These are phyloP conservation scores for Chromis chromis DNA, from an alignment of 2,797 vertebrate genomes.

Conservation along the genomic window DNA sequence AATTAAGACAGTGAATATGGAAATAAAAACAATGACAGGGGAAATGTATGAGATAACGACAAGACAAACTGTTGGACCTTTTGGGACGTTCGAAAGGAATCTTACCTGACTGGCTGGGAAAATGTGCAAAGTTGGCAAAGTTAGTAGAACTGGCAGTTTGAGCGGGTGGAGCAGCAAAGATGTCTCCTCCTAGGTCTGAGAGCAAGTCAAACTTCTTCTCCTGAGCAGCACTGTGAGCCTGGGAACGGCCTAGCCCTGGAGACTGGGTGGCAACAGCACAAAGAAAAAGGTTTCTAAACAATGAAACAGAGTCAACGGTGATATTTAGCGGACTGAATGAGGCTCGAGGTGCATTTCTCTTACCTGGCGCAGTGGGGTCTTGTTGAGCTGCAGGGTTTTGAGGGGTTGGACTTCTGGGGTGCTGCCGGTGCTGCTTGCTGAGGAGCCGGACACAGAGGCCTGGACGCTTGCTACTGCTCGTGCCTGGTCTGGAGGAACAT, in stretches of 20 bases:
- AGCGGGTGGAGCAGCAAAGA: slow-evolving; percentile 90
- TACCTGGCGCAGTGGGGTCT: slow-evolving; percentile 94
- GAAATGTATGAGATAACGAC: slow-evolving; percentile 43
- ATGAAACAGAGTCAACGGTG: not conserved
- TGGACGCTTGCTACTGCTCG: slow-evolving; percentile 93
- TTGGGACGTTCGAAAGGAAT: not conserved
- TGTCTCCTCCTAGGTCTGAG: slow-evolving; percentile 96
- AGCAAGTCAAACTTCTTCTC: slow-evolving; percentile 98
- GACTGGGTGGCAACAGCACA: slow-evolving; percentile 81
- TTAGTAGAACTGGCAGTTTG: slow-evolving; percentile 90
- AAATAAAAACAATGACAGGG: slow-evolving; percentile 64
- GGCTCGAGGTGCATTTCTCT: slow-evolving; percentile 17
- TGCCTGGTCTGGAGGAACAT: slow-evolving; percentile 96
- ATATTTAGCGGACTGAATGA: not conserved
- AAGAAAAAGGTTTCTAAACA: not conserved
- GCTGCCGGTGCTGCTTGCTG: slow-evolving; percentile 95
- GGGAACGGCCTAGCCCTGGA: slow-evolving; percentile 89
- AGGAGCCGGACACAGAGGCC: slow-evolving; percentile 94
- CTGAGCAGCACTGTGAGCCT: slow-evolving; percentile 83
- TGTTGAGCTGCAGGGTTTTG: slow-evolving; percentile 94
- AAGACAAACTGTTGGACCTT: slow-evolving; percentile 18
- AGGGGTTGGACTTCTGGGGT: slow-evolving; percentile 97
- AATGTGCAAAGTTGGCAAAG: slow-evolving; percentile 99
- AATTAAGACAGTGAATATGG: slow-evolving; percentile 81
- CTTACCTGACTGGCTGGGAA: slow-evolving; percentile 94